These are phyloP conservation scores for Rhodinocichla rosea DNA, from an alignment of 2,113 vertebrate genomes.

Conservation along the genomic window DNA sequence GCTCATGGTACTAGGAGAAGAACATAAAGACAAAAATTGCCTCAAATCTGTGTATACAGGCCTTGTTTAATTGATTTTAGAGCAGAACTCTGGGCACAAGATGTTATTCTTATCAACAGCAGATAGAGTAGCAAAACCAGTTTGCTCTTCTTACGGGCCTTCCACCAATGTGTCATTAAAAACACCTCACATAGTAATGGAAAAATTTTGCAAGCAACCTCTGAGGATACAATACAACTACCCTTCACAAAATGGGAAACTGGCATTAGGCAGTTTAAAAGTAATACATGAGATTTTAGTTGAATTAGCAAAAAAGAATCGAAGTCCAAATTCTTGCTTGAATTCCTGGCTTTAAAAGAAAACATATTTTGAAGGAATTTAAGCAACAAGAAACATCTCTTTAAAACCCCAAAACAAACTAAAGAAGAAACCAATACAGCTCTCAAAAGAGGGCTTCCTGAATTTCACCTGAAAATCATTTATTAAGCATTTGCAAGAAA, in stretches of 20 bases:
- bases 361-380: background rate
- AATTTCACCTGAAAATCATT: background rate
- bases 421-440: background rate
- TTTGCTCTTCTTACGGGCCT: background rate
- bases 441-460: background rate
- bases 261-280: background rate
- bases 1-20: conserved; percentile 76
- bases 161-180: background rate
- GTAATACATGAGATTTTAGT: background rate
- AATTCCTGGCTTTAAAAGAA: background rate
- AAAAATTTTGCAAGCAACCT: background rate
- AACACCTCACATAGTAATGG: background rate
- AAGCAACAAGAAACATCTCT: background rate
- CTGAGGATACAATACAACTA: background rate
- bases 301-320: background rate
- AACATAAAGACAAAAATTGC: conserved; percentile 45
- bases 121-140: background rate
- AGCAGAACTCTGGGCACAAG: background rate
- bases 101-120: background rate
- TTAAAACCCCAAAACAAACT: background rate
- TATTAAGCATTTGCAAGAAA: background rate
- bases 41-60: background rate
- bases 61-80: background rate
- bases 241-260: background rate
- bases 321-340: background rate